Percentiles rank a stretch among this genome's conserved stretches.
phyloP scores from a whole-genome alignment of 1,140 invertebrate genomes.

The Bombus pyrosoma region DNA sequence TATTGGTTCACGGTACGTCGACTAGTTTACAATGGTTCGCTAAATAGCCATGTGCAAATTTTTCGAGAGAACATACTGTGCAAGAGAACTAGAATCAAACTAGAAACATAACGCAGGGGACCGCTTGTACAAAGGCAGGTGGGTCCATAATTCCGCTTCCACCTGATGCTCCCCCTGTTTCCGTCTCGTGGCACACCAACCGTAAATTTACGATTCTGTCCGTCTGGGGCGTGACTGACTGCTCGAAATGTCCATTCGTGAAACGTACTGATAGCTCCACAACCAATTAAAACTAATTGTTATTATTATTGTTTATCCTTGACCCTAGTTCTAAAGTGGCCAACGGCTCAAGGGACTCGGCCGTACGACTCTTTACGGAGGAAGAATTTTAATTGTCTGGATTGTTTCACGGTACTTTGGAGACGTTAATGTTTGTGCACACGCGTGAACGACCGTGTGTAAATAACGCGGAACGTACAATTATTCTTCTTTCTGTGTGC shows the following conservation, averaged over 20 bases:
- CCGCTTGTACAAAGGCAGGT: constrained; percentile 66
- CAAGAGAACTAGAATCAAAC: background rate
- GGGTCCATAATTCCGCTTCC: constrained; percentile 65
- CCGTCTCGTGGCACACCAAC: constrained; percentile 71
- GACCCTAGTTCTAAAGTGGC: background rate
- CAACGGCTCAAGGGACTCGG: no score
- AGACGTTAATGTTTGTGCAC: background rate
- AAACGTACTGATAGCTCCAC: constrained; percentile 23
- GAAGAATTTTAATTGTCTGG: background rate
- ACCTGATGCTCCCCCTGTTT: constrained; percentile 74
- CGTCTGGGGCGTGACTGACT: constrained; percentile 59
- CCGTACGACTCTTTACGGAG: background rate
- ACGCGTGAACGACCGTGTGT: background rate
- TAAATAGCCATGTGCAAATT: background rate
- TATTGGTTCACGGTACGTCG: background rate
- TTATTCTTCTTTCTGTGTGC: background rate
- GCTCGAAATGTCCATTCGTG: constrained; percentile 38
- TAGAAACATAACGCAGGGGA: constrained; percentile 30
- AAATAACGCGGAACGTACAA: background rate
- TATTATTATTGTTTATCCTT: constrained; percentile 23
- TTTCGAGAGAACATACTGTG: background rate
- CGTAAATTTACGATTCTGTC: constrained; percentile 74
- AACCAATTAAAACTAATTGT: constrained; percentile 54
- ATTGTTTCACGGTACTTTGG: constrained; percentile 10
- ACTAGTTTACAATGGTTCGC: background rate